These are phyloP conservation scores for Caenorhabditis angaria DNA, from an alignment of 2,888 invertebrate species.

Conservation along the genomic window DNA sequence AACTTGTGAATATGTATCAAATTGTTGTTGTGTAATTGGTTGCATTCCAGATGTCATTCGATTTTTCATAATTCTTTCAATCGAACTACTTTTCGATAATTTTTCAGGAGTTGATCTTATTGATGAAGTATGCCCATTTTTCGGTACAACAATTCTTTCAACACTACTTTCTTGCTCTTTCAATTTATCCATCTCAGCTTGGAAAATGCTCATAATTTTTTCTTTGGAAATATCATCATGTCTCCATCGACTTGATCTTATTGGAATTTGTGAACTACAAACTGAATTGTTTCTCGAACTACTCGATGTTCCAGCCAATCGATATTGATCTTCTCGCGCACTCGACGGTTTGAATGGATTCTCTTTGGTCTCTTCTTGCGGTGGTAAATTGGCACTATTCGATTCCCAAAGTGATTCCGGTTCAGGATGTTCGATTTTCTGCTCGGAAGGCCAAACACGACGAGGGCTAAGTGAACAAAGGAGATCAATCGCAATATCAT, in stretches of 20 bases:
- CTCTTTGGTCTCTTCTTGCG: neutral
- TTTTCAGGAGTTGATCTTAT: neutral
- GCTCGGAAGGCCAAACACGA: slow-evolving; percentile 57
- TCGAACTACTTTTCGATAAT: slow-evolving; percentile 3
- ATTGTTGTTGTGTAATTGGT: slow-evolving; percentile 97
- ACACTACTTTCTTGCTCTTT: slow-evolving; percentile 77
- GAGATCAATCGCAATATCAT: slow-evolving; percentile 94
- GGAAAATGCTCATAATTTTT: slow-evolving; percentile 91
- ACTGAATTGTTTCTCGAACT: neutral
- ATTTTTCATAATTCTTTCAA: slow-evolving; percentile 42
- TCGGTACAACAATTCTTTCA: neutral
- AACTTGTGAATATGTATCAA: slow-evolving; percentile 90
- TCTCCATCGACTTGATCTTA: slow-evolving; percentile 79
- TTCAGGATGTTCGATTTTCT: slow-evolving; percentile 67
- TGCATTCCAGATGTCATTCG: slow-evolving; percentile 80
- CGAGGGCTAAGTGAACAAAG: slow-evolving; percentile 84
- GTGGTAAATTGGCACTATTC: slow-evolving; percentile 22
- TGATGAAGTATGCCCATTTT: neutral
- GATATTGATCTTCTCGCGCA: slow-evolving; percentile 51
- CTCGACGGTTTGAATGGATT: slow-evolving; percentile 12
- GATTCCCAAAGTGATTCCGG: slow-evolving; percentile 62
- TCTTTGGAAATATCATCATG: slow-evolving; percentile 95
- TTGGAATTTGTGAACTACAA: slow-evolving; percentile 11
- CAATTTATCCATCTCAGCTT: slow-evolving; percentile 91
- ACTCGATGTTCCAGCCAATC: slow-evolving; percentile 30